Percentiles rank a stretch among this genome's conserved stretches.
Evolutionary conservation across 2,113 vertebrate genomes (phyloP).

Genomic region (Brachyhypopomus occidentalis): DNA sequence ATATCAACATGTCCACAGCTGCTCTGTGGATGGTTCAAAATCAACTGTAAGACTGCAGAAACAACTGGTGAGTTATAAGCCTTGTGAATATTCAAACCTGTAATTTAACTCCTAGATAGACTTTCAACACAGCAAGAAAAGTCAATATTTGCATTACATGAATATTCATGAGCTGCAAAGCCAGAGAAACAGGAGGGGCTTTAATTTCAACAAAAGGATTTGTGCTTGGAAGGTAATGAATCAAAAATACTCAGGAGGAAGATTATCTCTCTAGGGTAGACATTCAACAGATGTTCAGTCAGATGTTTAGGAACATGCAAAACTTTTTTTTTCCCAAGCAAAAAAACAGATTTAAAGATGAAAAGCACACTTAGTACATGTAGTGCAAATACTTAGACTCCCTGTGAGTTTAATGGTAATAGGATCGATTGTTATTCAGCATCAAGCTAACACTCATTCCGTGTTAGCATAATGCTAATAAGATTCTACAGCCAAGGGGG

Average conservation of each 20-base stretch:
- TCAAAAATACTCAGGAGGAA: conserved; percentile 31
- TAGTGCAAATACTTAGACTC: conserved; percentile 10
- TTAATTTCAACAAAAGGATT: conserved; percentile 71
- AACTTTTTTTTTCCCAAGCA: neutral
- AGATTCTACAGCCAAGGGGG: conserved; percentile 13
- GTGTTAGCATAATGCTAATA: conserved; percentile 25
- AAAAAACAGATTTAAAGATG: conserved; percentile 1
- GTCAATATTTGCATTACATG: conserved; percentile 82
- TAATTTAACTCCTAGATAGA: conserved; percentile 24
- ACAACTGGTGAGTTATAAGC: neutral
- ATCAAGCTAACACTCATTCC: neutral
- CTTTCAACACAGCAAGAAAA: conserved; percentile 68
- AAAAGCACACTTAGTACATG: neutral
- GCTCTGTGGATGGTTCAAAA: neutral
- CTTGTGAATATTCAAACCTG: conserved; percentile 35
- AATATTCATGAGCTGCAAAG: conserved; percentile 74
- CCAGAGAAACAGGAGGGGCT: conserved; percentile 66
- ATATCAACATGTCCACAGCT: neutral
- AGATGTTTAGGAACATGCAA: conserved; percentile 19
- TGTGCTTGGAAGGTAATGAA: conserved; percentile 67
- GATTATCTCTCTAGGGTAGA: conserved; percentile 17
- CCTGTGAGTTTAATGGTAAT: conserved; percentile 28
- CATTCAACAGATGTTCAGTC: conserved; percentile 33
- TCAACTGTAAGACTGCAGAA: neutral
- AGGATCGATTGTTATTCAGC: conserved; percentile 28